These are phyloP conservation scores for Pissodes strobi DNA, from an alignment of 1,140 invertebrate species.

Conservation along the genomic window DNA sequence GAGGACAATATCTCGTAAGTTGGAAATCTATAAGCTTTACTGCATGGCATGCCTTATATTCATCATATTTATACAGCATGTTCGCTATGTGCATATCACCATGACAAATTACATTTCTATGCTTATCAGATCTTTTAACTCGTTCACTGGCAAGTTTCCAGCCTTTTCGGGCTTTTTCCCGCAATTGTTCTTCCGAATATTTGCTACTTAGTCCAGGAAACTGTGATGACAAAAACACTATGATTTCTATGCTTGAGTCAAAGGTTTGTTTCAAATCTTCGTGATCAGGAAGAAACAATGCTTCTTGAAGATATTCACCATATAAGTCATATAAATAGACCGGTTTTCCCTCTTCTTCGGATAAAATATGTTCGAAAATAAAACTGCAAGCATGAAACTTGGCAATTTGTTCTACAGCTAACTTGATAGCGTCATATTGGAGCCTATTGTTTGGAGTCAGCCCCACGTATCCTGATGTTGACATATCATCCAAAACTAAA, in stretches of 20 bases:
- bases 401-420: conserved; percentile 24
- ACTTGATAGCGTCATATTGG: conserved; percentile 14
- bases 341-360: conserved; percentile 9
- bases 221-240: neutral
- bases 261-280: neutral
- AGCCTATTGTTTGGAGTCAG: conserved; percentile 19
- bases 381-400: conserved; percentile 40
- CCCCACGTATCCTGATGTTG: conserved; percentile 14
- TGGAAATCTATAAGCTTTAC: conserved; percentile 62
- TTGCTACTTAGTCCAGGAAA: neutral
- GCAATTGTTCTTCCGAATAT: neutral
- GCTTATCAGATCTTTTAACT: conserved; percentile 19
- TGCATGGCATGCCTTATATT: conserved; percentile 51
- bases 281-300: neutral
- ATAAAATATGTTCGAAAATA: conserved; percentile 40
- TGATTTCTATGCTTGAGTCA: neutral
- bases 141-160: neutral
- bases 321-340: conserved; percentile 5
- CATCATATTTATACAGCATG: conserved; percentile 57
- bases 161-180: neutral
- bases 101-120: conserved; percentile 54
- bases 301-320: conserved; percentile 1
- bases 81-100: conserved; percentile 58
- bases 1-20: conserved; percentile 58
- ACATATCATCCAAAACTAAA: conserved; percentile 36